phyloP scores from a whole-genome alignment of 2,888 invertebrate species.

The Drosophila paranaensis region DNA sequence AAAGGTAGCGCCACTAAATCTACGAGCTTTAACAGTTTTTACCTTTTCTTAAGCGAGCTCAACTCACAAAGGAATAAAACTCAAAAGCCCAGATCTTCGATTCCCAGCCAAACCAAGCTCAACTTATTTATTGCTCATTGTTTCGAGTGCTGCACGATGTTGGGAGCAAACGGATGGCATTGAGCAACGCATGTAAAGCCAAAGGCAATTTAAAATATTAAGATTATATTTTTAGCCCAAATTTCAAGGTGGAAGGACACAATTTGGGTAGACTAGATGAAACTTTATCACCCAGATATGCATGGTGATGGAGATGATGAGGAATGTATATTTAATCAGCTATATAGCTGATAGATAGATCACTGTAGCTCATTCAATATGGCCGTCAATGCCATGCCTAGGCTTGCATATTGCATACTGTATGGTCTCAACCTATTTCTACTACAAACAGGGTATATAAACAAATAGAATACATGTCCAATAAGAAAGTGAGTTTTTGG shows the following conservation, averaged over 20 bases:
- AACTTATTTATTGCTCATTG: background rate
- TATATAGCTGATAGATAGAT: no score
- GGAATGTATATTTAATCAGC: background rate
- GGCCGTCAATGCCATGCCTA: no score
- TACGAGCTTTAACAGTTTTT: slow-evolving; percentile 3
- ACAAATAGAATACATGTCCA: no score
- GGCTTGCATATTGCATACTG: no score
- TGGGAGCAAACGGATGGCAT: background rate
- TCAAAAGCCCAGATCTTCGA: background rate
- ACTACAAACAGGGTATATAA: background rate
- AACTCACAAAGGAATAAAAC: background rate
- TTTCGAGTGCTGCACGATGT: background rate
- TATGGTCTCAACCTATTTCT: background rate
- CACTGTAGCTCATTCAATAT: no score
- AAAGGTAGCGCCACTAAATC: background rate
- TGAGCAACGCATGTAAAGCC: background rate
- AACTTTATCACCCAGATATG: background rate
- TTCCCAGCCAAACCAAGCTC: background rate
- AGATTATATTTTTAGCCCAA: background rate
- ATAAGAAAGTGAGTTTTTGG: background rate
- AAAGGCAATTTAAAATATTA: background rate
- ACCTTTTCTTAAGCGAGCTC: background rate
- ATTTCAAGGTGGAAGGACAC: background rate
- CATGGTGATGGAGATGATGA: no score
- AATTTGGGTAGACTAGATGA: background rate